Conservation (phyloP, 2,113 vertebrate species). For the Pangasianodon hypophthalmus region DNA sequence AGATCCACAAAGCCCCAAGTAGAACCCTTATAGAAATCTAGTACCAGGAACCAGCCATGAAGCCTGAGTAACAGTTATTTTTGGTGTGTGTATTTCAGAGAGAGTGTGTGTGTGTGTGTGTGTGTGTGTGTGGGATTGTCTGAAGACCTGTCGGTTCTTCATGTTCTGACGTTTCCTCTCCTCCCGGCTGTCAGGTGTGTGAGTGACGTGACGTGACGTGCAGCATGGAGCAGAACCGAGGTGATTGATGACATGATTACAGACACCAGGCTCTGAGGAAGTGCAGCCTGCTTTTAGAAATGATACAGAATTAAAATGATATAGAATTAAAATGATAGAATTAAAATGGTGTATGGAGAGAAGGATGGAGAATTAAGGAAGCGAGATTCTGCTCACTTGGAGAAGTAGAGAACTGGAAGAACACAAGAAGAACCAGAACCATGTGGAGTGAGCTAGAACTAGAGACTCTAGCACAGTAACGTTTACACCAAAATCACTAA, state of each 20-base stretch:
- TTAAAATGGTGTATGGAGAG: not conserved
- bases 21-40: not conserved
- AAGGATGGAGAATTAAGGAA: not conserved
- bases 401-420: not conserved
- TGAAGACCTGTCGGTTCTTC: not conserved
- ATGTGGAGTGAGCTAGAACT: not conserved
- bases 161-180: not conserved
- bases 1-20: too few relatives aligned
- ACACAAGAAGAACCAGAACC: not conserved
- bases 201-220: constrained; percentile 49
- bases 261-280: constrained; percentile 21
- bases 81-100: too few relatives aligned
- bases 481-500: too few relatives aligned
- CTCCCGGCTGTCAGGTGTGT: not conserved
- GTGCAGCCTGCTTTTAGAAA: not conserved
- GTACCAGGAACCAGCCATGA: not conserved
- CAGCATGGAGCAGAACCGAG: constrained; percentile 24
- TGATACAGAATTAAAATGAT: not conserved
- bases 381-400: too few relatives aligned
- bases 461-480: too few relatives aligned
- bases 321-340: not conserved
- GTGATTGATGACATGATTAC: constrained; percentile 52
- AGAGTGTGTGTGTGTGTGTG: too few relatives aligned
- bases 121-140: not conserved
- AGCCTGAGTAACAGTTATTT: not conserved